Conservation (phyloP, 2,113 vertebrate genomes). For the Pygoscelis antarcticus region DNA sequence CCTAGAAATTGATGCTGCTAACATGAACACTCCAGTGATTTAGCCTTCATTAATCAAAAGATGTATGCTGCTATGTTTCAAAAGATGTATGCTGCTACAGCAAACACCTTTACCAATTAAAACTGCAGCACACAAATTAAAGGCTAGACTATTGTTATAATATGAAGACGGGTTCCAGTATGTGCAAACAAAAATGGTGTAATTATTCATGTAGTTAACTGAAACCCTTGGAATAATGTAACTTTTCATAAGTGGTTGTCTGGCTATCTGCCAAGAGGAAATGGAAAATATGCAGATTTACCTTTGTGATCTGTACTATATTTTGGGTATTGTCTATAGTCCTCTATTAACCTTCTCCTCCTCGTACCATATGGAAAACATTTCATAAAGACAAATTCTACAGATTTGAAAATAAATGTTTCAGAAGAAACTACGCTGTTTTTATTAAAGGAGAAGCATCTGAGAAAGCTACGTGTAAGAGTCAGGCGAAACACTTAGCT, state of each 20-base stretch:
- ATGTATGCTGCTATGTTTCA: background rate
- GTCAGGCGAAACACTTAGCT: too few relatives aligned
- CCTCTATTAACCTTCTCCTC: background rate
- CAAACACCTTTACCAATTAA: background rate
- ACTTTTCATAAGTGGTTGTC: background rate
- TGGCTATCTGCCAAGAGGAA: background rate
- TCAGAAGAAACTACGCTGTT: too few relatives aligned
- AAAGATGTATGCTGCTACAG: background rate
- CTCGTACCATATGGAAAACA: too few relatives aligned
- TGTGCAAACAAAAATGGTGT: background rate
- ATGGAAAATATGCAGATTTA: background rate
- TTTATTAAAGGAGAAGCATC: too few relatives aligned
- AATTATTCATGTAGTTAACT: slow-evolving; percentile 9
- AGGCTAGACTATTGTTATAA: background rate
- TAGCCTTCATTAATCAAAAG: background rate
- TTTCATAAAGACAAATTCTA: too few relatives aligned
- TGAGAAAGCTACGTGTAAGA: too few relatives aligned
- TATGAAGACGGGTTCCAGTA: background rate
- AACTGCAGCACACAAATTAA: background rate
- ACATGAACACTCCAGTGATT: background rate
- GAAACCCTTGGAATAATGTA: background rate
- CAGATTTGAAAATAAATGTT: too few relatives aligned
- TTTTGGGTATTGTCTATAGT: background rate
- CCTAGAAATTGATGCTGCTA: background rate
- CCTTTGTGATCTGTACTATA: background rate